phyloP scores from a whole-genome alignment of 2,113 vertebrate species.

The Leptocoma aspasia region DNA sequence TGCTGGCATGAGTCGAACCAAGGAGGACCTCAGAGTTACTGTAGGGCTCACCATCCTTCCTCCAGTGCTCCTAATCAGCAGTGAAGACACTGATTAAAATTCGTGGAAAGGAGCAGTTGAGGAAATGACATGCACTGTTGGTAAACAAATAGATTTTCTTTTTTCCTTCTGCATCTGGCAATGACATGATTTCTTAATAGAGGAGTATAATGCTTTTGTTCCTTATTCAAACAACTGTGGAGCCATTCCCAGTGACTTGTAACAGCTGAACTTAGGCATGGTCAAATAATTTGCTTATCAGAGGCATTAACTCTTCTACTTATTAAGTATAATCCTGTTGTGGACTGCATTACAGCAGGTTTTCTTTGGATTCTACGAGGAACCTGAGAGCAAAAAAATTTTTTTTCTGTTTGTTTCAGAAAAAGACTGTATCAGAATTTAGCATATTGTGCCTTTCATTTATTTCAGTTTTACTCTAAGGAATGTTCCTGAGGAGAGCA shows the following conservation, averaged over 20 bases:
- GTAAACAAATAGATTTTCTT: background rate
- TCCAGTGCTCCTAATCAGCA: background rate
- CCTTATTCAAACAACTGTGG: background rate
- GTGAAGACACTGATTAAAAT: background rate
- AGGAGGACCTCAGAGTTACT: background rate
- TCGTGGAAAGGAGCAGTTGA: background rate
- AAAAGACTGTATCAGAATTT: background rate
- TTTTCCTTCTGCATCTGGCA: background rate
- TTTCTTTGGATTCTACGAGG: background rate
- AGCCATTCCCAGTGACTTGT: background rate
- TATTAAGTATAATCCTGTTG: background rate
- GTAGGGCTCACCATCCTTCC: background rate
- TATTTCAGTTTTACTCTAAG: background rate
- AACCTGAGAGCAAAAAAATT: background rate
- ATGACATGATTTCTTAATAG: background rate
- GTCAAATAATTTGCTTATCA: background rate
- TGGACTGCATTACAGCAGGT: rapidly evolving
- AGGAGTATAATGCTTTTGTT: background rate
- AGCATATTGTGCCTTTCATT: background rate
- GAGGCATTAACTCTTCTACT: background rate
- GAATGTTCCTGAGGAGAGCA: background rate
- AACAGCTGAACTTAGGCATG: background rate
- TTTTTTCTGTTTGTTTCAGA: background rate
- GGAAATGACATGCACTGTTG: background rate
- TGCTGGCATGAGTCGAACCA: background rate